Evolutionary conservation across 2,797 vertebrate genomes (phyloP).

Genomic region (Scarus forsteni): DNA sequence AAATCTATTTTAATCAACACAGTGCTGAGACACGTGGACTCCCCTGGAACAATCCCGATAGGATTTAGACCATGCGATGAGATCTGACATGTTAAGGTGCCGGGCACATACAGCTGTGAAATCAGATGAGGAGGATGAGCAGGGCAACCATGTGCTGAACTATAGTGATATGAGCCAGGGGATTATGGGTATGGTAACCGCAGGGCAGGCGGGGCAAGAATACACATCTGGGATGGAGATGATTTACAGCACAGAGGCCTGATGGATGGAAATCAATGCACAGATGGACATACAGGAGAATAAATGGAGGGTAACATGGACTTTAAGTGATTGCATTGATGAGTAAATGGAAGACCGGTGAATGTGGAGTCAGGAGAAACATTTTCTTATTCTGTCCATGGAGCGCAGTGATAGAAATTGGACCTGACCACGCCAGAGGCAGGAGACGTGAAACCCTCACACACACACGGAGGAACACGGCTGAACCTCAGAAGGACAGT

Average conservation of each 20-base stretch:
- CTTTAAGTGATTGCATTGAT: slow-evolving; percentile 7
- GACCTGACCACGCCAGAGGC: slow-evolving; percentile 75
- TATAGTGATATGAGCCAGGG: slow-evolving; percentile 44
- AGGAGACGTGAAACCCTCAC: slow-evolving; percentile 55
- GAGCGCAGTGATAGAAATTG: slow-evolving; percentile 70
- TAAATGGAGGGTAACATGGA: neutral
- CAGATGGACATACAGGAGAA: slow-evolving; percentile 14
- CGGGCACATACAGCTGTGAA: slow-evolving; percentile 58
- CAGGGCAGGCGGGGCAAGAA: slow-evolving; percentile 29
- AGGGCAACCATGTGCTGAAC: slow-evolving; percentile 50
- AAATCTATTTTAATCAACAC: slow-evolving; percentile 69
- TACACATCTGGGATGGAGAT: slow-evolving; percentile 49
- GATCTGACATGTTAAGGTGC: slow-evolving; percentile 55
- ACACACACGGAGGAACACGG: slow-evolving; percentile 55
- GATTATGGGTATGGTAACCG: slow-evolving; percentile 62
- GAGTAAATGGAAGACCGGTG: slow-evolving; percentile 40
- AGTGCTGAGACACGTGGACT: slow-evolving; percentile 45
- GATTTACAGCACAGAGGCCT: slow-evolving; percentile 16
- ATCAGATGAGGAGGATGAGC: slow-evolving; percentile 63
- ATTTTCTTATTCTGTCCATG: slow-evolving; percentile 43
- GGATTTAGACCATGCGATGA: slow-evolving; percentile 62
- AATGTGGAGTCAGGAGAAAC: slow-evolving; percentile 49
- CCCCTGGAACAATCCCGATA: slow-evolving; percentile 55
- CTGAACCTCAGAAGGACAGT: slow-evolving; percentile 65
- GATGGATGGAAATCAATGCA: slow-evolving; percentile 17